Conservation (phyloP, 2,888 invertebrate species). For the Eupithecia inturbata region DNA sequence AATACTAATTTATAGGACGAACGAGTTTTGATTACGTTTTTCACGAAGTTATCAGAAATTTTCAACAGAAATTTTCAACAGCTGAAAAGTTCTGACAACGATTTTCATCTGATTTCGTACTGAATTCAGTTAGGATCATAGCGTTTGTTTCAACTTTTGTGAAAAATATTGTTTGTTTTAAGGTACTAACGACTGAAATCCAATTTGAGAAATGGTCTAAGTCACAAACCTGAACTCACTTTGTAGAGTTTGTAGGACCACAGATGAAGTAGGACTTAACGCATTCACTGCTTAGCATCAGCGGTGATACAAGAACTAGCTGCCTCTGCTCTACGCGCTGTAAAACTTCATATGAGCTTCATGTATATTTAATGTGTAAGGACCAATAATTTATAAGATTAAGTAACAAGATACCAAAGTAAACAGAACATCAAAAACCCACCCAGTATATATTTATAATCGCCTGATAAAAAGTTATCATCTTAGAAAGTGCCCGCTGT, state of each 20-base stretch:
- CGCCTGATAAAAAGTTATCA: conserved; percentile 21
- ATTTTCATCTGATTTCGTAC: conserved; percentile 6
- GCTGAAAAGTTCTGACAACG: conserved; percentile 3
- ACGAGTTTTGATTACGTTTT: conserved; percentile 29
- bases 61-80: conserved; percentile 4
- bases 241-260: background rate
- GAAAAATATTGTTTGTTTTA: background rate
- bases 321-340: background rate
- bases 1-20: conserved; percentile 32
- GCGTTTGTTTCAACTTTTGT: background rate
- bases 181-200: background rate
- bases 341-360: background rate
- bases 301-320: background rate
- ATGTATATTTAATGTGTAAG: background rate
- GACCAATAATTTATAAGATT: background rate
- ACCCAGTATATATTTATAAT: conserved; percentile 11
- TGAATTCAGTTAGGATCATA: background rate
- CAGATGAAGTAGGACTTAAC: background rate
- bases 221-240: background rate
- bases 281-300: background rate
- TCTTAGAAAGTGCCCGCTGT: conserved; percentile 10
- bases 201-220: background rate
- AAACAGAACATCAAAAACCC: conserved; percentile 7
- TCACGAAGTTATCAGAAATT: conserved; percentile 17
- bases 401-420: background rate